Conservation (phyloP, 2,888 invertebrate species). For the Ligdia adustata region DNA sequence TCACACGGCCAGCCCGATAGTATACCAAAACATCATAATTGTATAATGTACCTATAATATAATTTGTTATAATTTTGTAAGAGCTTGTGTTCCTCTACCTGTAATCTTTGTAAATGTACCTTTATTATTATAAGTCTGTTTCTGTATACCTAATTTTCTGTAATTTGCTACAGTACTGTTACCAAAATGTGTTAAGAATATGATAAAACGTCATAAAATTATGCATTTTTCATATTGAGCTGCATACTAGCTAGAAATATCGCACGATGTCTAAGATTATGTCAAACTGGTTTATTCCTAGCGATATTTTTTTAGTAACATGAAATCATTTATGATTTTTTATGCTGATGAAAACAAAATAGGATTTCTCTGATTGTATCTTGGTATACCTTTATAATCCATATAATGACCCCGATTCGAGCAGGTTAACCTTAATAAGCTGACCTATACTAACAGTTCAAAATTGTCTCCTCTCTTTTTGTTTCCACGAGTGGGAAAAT, state of each 20-base stretch:
- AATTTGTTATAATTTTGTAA: conserved; percentile 42
- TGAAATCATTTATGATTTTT: too few species aligned
- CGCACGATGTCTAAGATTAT: conserved; percentile 1
- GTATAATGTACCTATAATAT: conserved; percentile 61
- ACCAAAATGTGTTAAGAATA: conserved; percentile 12
- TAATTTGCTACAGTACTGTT: conserved; percentile 28
- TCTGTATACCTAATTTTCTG: conserved; percentile 25
- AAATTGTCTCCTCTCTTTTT: too few species aligned
- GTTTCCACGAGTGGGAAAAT: too few species aligned
- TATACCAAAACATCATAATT: conserved; percentile 78
- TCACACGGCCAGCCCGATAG: conserved; percentile 56
- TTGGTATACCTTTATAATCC: too few species aligned
- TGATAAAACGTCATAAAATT: neutral
- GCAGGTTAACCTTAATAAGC: too few species aligned
- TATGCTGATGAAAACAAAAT: too few species aligned
- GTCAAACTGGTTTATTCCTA: too few species aligned
- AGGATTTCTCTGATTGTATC: too few species aligned
- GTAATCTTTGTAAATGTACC: conserved; percentile 62
- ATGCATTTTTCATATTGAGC: too few species aligned
- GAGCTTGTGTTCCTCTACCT: conserved; percentile 74
- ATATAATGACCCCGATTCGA: too few species aligned
- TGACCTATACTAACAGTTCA: too few species aligned
- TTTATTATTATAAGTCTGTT: conserved; percentile 28
- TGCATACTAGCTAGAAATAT: conserved; percentile 5
- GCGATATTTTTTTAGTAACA: too few species aligned